Base-by-base conservation (phyloP, 1,140 invertebrate species). In the Brachionus sp. region DNA sequence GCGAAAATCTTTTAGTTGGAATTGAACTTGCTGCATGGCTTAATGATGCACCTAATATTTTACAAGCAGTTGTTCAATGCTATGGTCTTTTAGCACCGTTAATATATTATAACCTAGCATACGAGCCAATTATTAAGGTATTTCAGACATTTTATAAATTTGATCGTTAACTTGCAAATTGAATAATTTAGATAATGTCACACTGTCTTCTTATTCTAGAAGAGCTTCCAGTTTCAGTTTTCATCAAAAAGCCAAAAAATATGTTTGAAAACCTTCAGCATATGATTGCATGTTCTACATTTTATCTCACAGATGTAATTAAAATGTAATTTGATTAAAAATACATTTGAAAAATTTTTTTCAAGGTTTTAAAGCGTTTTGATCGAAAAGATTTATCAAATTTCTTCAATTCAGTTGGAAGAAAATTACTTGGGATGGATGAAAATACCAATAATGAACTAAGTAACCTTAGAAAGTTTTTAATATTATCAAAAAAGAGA, bases 271-370 rank as follows among this genome's bases (percentile, higher is more conserved):
- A 88, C 84, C 84, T 89, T 1, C 87, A 88, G 84, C 88, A 89
- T 82, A 89, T 89, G 88, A 87, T 86, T 12, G 88, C 88, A 29
- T 88, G 87, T 84, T 87, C 88, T 16, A 88, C 87, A 35, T 89
- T 86, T 75, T 86, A 88, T 80, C 84, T 88, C 84, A 87, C 86
- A n/a, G 88, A 88, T 86, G 87, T 88, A 85, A 77, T n/a, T n/a
- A n/a, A n/a, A n/a, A n/a, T n/a, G n/a, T n/a, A n/a, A n/a, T n/a
- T n/a, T n/a, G n/a, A n/a, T n/a, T n/a, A n/a, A n/a, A n/a, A n/a
- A n/a, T n/a, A n/a, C n/a, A n/a, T n/a, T n/a, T n/a, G n/a, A n/a
- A n/a, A n/a, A n/a, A n/a, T n/a, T n/a, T n/a, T n/a, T 35, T 13
- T 78, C 46, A 44, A 88, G 87, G 85, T 87, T 19, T 78, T 89